phyloP scores from a whole-genome alignment of 2,113 vertebrate genomes.

The Paramormyrops kingsleyae region DNA sequence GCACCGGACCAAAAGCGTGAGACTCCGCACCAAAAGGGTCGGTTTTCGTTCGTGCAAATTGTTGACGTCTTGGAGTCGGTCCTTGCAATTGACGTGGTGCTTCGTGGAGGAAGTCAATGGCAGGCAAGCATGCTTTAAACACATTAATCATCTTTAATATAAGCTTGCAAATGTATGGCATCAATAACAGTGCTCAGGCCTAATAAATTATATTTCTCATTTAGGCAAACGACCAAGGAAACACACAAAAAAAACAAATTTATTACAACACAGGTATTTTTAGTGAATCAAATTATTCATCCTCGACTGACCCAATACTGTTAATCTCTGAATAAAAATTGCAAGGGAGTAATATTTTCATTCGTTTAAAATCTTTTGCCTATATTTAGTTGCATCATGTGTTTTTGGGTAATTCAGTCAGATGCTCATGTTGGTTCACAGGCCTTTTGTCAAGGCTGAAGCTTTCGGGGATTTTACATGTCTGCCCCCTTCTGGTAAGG shows the following conservation, averaged over 20 bases:
- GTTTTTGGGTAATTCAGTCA: neutral
- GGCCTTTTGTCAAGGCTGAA: neutral
- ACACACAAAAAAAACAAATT: neutral
- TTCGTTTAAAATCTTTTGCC: neutral
- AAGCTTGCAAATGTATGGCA: conserved; percentile 1
- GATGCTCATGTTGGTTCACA: neutral
- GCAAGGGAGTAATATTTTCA: neutral
- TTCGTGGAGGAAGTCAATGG: neutral
- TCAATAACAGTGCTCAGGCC: neutral
- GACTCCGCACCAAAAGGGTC: neutral
- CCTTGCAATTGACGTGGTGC: neutral
- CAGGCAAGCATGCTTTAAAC: neutral
- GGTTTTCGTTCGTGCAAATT: neutral
- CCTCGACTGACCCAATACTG: conserved; percentile 12
- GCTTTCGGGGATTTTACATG: neutral
- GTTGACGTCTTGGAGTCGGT: neutral
- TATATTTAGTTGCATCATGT: neutral
- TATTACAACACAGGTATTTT: neutral
- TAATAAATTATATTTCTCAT: conserved; percentile 8
- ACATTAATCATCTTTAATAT: conserved; percentile 8
- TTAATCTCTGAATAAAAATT: neutral
- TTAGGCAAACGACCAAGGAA: neutral
- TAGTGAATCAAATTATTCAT: conserved; percentile 8
- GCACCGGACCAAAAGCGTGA: neutral
- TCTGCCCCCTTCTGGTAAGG: neutral